Conservation (phyloP, 2,888 invertebrate genomes). For the Troides aeacus region DNA sequence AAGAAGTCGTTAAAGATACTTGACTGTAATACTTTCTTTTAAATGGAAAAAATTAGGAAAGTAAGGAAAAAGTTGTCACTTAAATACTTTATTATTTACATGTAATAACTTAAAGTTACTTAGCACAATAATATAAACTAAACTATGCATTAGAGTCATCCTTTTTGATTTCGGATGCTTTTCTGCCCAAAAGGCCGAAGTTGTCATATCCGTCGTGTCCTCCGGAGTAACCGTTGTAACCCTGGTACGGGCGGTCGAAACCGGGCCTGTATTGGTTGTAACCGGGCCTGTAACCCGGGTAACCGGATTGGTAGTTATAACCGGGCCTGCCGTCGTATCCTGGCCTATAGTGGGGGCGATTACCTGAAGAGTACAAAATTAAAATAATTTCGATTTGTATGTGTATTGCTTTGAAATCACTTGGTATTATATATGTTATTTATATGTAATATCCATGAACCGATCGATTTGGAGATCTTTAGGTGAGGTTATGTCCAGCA, state of each 20-base stretch:
- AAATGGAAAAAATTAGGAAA: background rate
- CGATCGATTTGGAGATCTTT: too few relatives aligned
- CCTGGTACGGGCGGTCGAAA: slow-evolving; percentile 42
- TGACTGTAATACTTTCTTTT: too few relatives aligned
- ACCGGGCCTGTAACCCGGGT: slow-evolving; percentile 42
- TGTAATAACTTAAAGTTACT: slow-evolving; percentile 2
- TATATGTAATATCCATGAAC: too few relatives aligned
- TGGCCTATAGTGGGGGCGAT: slow-evolving; percentile 51
- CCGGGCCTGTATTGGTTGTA: slow-evolving; percentile 43
- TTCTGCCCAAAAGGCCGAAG: slow-evolving; percentile 55
- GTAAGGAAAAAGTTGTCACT: background rate
- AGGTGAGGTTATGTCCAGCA: too few relatives aligned
- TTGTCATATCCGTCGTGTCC: slow-evolving; percentile 59
- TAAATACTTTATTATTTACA: slow-evolving; percentile 3
- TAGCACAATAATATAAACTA: background rate
- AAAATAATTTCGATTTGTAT: too few relatives aligned
- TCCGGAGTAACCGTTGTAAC: slow-evolving; percentile 56
- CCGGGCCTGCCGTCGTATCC: slow-evolving; percentile 40
- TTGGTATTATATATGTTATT: too few relatives aligned
- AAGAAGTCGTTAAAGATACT: too few relatives aligned
- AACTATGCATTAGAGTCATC: slow-evolving; percentile 42
- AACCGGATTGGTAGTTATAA: slow-evolving; percentile 41
- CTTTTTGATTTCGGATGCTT: slow-evolving; percentile 55
- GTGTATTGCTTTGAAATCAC: too few relatives aligned
- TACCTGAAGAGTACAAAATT: slow-evolving; percentile 42